These are phyloP conservation scores for Drosophila nigricruria DNA, from an alignment of 2,888 invertebrate species.

Conservation along the genomic window DNA sequence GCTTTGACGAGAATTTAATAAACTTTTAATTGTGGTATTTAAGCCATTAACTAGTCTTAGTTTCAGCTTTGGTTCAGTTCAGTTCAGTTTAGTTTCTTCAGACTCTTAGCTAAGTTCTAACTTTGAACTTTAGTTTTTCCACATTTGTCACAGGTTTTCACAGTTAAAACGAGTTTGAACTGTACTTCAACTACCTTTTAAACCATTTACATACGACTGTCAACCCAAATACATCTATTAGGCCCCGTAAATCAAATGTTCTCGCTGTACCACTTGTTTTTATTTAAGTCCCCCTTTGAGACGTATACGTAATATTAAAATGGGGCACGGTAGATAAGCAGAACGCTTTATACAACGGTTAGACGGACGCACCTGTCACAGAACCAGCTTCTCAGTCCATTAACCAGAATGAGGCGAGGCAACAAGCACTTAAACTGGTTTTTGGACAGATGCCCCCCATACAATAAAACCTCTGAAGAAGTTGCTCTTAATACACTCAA, in stretches of 20 bases:
- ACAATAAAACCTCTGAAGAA: conserved; percentile 25
- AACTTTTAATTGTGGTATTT: not conserved
- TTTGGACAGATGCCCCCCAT: conserved; percentile 8
- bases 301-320: conserved; percentile 74
- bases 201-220: conserved; percentile 8
- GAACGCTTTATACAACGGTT: conserved; percentile 26
- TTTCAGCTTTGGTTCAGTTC: not conserved
- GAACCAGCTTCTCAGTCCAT: conserved; percentile 37
- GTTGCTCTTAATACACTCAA: conserved; percentile 43
- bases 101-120: not conserved
- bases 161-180: conserved; percentile 47
- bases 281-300: not conserved
- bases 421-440: conserved; percentile 57
- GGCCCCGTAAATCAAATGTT: conserved; percentile 22
- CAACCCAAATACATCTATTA: conserved; percentile 76
- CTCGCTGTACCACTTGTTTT: conserved; percentile 10
- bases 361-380: conserved; percentile 52
- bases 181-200: conserved; percentile 15
- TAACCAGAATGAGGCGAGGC: conserved; percentile 24
- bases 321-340: conserved; percentile 52
- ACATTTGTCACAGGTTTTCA: conserved; percentile 1
- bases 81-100: not conserved
- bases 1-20: not conserved
- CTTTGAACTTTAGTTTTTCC: not conserved
- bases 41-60: not conserved